Percentiles rank a stretch among this genome's conserved stretches.
phyloP scores from a whole-genome alignment of 2,888 invertebrate genomes.

The Cacoxenus indagator region DNA sequence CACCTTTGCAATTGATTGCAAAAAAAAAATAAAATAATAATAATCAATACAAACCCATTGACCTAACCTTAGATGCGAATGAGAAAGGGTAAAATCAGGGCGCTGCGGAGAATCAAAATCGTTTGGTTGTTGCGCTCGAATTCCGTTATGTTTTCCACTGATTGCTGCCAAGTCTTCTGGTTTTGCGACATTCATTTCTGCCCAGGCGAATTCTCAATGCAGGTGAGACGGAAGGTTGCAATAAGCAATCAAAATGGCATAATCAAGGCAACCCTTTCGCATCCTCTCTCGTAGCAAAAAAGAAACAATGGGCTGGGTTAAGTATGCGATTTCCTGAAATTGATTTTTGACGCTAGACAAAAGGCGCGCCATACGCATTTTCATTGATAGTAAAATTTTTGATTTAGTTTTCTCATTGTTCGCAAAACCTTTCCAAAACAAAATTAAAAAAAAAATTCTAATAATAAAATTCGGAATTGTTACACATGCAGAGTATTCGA shows the following conservation, averaged over 20 bases:
- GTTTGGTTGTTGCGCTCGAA: not conserved
- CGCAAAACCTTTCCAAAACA: not conserved
- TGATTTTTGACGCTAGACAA: conserved; percentile 15
- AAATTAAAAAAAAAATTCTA: too few species aligned
- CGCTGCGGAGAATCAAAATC: not conserved
- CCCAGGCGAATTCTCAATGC: not conserved
- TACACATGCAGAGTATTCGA: not conserved
- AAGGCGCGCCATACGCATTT: not conserved
- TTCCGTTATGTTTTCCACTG: not conserved
- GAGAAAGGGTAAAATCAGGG: not conserved
- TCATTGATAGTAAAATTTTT: conserved; percentile 10
- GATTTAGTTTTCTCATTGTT: conserved; percentile 13
- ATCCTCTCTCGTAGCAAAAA: not conserved
- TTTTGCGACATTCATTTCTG: not conserved
- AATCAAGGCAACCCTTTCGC: conserved; percentile 13
- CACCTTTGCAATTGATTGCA: conserved; percentile 56
- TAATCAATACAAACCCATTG: conserved; percentile 49
- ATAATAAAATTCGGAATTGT: not conserved
- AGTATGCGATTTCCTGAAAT: conserved; percentile 7
- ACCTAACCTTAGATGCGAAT: not conserved
- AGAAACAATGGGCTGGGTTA: conserved; percentile 5
- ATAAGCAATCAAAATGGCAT: not conserved
- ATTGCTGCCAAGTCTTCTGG: not conserved
- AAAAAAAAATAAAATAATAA: conserved; percentile 32
- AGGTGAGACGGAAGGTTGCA: conserved; percentile 12